Evolutionary conservation across 2,797 vertebrate species (phyloP).

Genomic region (Parauchenoglanis ngamensis): DNA sequence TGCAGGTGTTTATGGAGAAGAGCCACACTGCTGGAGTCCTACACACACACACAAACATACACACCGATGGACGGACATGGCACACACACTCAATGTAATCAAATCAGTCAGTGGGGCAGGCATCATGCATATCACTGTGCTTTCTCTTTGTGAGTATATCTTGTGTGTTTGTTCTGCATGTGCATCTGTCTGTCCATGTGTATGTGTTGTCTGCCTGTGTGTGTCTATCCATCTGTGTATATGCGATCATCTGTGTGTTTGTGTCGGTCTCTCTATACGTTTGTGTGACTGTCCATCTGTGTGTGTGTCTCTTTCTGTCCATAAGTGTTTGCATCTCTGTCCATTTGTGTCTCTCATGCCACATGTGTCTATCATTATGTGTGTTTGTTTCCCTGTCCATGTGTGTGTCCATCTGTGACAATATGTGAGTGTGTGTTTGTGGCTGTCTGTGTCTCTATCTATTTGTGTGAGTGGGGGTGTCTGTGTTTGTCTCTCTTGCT

Average conservation of each 20-base stretch:
- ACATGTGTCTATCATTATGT: neutral
- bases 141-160: neutral
- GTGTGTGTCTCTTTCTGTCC: neutral
- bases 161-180: neutral
- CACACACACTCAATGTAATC: neutral
- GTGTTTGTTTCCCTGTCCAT: neutral
- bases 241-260: no score
- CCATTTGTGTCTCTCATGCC: no score
- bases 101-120: neutral
- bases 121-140: neutral
- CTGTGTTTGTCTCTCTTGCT: neutral
- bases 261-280: neutral
- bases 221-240: neutral
- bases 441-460: neutral
- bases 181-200: neutral
- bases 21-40: conserved; percentile 96
- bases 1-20: conserved; percentile 96
- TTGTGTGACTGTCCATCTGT: neutral
- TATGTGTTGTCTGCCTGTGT: neutral
- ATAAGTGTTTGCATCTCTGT: neutral
- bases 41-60: neutral
- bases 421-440: neutral
- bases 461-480: neutral
- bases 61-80: neutral
- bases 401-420: neutral